These are phyloP conservation scores for Caenorhabditis elegans DNA, from an alignment of 1,140 invertebrate genomes.

Conservation along the genomic window WBcel235 BX284602.5:10078501-10079000, in stretches of 20 bases:
- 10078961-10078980: neutral
- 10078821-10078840: constrained; percentile 26
- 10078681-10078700: neutral
- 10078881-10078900: constrained; percentile 27
- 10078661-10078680: neutral
- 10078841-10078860: neutral
- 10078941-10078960: neutral
- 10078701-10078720: neutral
- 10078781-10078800: too few relatives aligned
- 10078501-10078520: too few relatives aligned
- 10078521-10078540: too few relatives aligned
- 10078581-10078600: too few relatives aligned
- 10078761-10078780: neutral
- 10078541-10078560: too few relatives aligned
- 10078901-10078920: constrained; percentile 24
- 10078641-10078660: neutral
- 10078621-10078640: too few relatives aligned
- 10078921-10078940: constrained; percentile 5
- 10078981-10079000: constrained; percentile 9
- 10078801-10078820: neutral
- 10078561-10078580: too few relatives aligned
- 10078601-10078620: too few relatives aligned
- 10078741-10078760: neutral
- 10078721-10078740: neutral
- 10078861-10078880: neutral